Evolutionary conservation across 2,888 invertebrate genomes (phyloP), one percentile per base, ranked within the genome.

Genomic region (Elmis aenea): DNA sequence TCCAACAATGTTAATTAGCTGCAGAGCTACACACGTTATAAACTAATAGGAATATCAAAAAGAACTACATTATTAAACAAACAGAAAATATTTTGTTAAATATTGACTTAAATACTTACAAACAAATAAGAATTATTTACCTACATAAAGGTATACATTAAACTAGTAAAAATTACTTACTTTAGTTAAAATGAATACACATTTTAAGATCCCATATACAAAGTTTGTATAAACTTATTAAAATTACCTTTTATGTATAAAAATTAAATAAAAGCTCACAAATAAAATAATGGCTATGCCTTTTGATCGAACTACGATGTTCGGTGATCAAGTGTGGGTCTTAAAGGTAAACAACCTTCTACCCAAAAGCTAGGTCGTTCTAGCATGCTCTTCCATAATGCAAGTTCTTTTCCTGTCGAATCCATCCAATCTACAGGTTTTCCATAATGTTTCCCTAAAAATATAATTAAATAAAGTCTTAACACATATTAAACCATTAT

Each of bases 291-390:
- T 34, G 22, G n/a, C n/a, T n/a, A n/a, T n/a, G n/a, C n/a, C n/a
- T n/a, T n/a, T n/a, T n/a, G n/a, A n/a, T n/a, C n/a, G n/a, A n/a
- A n/a, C n/a, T n/a, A n/a, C n/a, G n/a, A 56, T 27, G 58, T 51
- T 38, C 66, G 70, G 59, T 75, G 72, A 53, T 81, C 81, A 34
- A 88, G 72, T 39, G 85, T 84, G 26, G 93, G 83, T 57, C 95
- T 74, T 23, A 96, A 73, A 3, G 86, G 80, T 26, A 96, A 72
- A 40, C 87, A 89, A 38, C 91, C 91, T 69, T 96, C 95, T n/a
- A 95, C 91, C 96, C 96, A 96, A 67, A 91, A 85, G 69, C 93
- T 93, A 16, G 94, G 94, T 43, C 87, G 74, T 59, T 92, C 89
- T 60, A 95, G 71, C 93, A 96, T 94, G 45, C 83, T 85, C 61